Base-by-base conservation (phyloP, 2,888 invertebrate genomes). In the Parascotia fuliginaria region DNA sequence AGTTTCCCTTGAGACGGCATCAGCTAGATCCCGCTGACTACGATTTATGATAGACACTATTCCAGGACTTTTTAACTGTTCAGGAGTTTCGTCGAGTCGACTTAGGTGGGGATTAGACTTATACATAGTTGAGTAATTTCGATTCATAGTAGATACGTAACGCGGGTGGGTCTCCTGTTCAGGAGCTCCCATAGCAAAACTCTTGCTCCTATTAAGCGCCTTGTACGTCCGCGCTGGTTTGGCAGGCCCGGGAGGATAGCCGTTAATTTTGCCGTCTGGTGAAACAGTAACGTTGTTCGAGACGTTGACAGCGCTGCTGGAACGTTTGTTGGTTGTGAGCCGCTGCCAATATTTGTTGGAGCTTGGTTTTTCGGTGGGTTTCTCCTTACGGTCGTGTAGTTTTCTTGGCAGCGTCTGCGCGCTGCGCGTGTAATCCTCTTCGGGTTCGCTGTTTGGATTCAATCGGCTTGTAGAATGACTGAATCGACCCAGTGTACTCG, bases 1-100 rank as follows among this genome's bases (percentile, higher is more conserved):
- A 1, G 93, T 92, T 73, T 92, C 92, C 11, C 90, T 79, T 2
- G 92, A 92, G 1, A 92, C 90, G 6, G 94, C 94, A 72, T 95
- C 95, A 16, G 95, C 94, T 16, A 97, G 85, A 79, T 97, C 97
- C 55, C 95, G 94, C 76, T 96, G 96, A 81, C 97, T 97, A 60
- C 97, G 94, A 78, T 96, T 97, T 55, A 97, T 96, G 62, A 96
- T 96, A 48, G 97, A 96, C 29, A 97, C 95, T 61, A 97, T 95
- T 31, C 97, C 96, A 0, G 97, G 97, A 79, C 97, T 97, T 80
- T 97, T 97, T 6, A 96, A 86, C 46, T 96, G 95, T 57, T 94
- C 94, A 0, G 95, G 95, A 6, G 94, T 94, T 74, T 95, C 95
- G 62, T 95, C 94, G 38, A 96, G 84, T 13, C 94, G 92, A 73